Evolutionary conservation across 1,140 invertebrate species (phyloP), one percentile per base, ranked within the genome.

Genomic region (Limonius californicus): DNA sequence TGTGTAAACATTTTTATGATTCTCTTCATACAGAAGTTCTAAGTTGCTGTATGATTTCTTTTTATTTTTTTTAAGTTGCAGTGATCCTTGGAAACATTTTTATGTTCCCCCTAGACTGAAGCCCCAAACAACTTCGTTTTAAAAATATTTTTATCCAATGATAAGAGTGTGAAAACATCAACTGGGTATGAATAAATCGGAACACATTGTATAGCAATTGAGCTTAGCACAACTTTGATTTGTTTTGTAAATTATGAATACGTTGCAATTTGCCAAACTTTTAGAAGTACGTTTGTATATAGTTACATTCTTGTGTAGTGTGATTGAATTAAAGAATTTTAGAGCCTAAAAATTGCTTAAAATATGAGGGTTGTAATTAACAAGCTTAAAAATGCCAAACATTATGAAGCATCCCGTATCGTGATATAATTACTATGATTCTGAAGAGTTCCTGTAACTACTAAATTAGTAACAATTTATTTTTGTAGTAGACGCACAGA

Each of bases 311-410:
- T 27, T 27, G 23, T n/a, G n/a, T 27, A 27, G 23, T 27, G 23
- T 27, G 23, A 4, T 27, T n/a, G n/a, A n/a, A n/a, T n/a, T 9
- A 27, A 27, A 27, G 3, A 39, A 39, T 39, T 7, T 50, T 50
- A 50, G 45, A 50, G 45, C 45, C 16, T 50, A 50, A 19, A 50
- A 39, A 27, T 27, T 39, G 35, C 35, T 39, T 39, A 39, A 39
- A 50, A 50, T n/a, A 12, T 18, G 45, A 50, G 45, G 45, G 45
- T 50, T 18, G 45, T 21, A 50, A 45, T n/a, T n/a, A 32, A 39
- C 8, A 14, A 50, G 45, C 45, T 50, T 50, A 50, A 50, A 21
- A 19, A 50, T 50, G 45, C 45, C 45, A 50, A 50, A 18, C 45
- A 50, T 14, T 18, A 18, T 50, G 43, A 45, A 27, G 23, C 23